These are phyloP conservation scores for Sclerurus mexicanus DNA, from an alignment of 2,113 vertebrate species.

Conservation along the genomic window DNA sequence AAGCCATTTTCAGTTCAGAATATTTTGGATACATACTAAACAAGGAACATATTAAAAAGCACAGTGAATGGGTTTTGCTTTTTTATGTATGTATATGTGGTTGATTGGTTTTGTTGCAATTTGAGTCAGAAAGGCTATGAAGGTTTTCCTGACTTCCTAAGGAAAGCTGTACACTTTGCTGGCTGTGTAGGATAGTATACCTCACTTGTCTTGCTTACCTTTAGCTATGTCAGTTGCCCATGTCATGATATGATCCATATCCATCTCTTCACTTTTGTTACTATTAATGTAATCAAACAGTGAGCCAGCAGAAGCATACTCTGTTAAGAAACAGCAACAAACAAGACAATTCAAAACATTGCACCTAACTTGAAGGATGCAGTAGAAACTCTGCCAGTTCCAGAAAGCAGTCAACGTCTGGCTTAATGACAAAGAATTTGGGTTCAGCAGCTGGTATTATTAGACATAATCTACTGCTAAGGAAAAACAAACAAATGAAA, in stretches of 20 bases:
- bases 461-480: neutral
- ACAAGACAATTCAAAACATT: neutral
- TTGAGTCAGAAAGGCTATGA: neutral
- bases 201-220: constrained; percentile 74
- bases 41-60: neutral
- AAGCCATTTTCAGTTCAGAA: neutral
- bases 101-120: neutral
- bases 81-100: neutral
- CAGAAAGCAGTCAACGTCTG: neutral
- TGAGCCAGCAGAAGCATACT: constrained; percentile 92
- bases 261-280: constrained; percentile 92
- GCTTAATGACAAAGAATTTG: neutral
- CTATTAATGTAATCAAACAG: constrained; percentile 97
- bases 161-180: neutral
- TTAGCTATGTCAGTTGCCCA: constrained; percentile 97
- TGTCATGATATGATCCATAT: constrained; percentile 96
- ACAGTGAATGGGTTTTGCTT: neutral
- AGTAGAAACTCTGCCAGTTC: neutral
- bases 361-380: neutral
- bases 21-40: neutral
- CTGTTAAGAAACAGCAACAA: constrained; percentile 73
- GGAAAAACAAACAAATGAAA: neutral
- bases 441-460: neutral
- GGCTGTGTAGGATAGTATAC: neutral
- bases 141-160: neutral